Base-by-base conservation (phyloP, 2,888 invertebrate genomes). In the Aleiodes alternator region DNA sequence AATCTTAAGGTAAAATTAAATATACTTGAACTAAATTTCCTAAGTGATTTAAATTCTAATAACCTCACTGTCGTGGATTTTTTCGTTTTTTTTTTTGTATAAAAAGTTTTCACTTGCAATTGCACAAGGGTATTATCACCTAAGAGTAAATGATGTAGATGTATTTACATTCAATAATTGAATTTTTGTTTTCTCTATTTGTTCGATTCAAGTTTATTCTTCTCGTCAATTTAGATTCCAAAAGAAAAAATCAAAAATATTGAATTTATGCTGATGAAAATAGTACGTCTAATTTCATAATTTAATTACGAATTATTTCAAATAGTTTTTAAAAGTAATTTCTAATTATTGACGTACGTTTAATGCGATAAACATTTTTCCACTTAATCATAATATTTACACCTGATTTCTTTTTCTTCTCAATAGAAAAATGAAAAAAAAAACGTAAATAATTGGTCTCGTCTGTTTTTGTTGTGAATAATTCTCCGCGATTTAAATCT, bases 281-380 rank as follows among this genome's bases (percentile, higher is more conserved):
- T 64, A 64, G 64, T 64, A 64, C 64, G 43, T 38, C 64, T 64
- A 64, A 48, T 64, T 14, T 48, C 64, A 48, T 61, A 61, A 61
- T 61, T n/a, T 16, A 64, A 43, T 64, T 64, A 64, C 64, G 64
- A 64, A 43, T 53, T 50, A 61, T 61, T 59, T 53, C 14, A 12
- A 72, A 56, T 61, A 66, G 23, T 72, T 11, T 61, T 74, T 74
- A 59, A 34, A 73, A 8, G 38, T 64, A 64, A 43, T 64, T 64
- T 23, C 48, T 64, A 48, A 7, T 38, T 23, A 64, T 64, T 38
- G 59, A 69, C n/a, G 16, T 34, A 14, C 8, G 43, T 43, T 9
- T 14, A n/a, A 12, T 61, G 61, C 7, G 6, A 43, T 38, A 1
- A 38, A 14, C 34, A n/a, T 61, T 14, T 43, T 43, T 43, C 11